These are phyloP conservation scores for Pristionchus japonicus DNA, from an alignment of 2,888 invertebrate genomes.

Conservation along the genomic window DNA sequence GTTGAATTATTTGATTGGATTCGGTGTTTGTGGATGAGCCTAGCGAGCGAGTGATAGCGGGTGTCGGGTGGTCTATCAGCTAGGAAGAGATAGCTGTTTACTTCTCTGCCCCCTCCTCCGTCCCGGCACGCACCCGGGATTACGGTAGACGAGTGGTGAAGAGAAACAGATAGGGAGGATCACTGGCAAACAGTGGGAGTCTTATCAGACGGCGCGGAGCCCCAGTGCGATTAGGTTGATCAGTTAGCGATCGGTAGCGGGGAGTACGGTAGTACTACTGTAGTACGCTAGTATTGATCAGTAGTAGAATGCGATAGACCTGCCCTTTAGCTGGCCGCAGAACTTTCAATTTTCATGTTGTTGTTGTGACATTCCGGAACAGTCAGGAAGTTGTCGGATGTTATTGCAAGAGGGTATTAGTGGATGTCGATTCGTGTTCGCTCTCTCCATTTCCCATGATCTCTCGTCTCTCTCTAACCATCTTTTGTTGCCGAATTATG, in stretches of 20 bases:
- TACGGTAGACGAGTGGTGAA: constrained; percentile 24
- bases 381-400: background rate
- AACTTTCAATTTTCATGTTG: background rate
- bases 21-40: constrained; percentile 21
- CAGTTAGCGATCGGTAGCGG: background rate
- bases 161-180: constrained; percentile 19
- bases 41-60: background rate
- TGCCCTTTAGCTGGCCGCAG: background rate
- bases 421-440: background rate
- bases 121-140: background rate
- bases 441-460: background rate
- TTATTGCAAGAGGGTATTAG: no score
- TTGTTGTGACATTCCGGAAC: background rate
- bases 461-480: background rate
- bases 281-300: no score
- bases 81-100: constrained; percentile 17
- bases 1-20: background rate
- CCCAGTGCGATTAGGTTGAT: background rate
- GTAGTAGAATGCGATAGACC: background rate
- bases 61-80: background rate
- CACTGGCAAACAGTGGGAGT: background rate
- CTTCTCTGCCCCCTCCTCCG: constrained; percentile 4
- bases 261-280: background rate
- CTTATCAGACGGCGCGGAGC: constrained; percentile 34
- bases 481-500: background rate